phyloP scores from a whole-genome alignment of 1,140 invertebrate genomes.

The Drosophila equinoxialis region DNA sequence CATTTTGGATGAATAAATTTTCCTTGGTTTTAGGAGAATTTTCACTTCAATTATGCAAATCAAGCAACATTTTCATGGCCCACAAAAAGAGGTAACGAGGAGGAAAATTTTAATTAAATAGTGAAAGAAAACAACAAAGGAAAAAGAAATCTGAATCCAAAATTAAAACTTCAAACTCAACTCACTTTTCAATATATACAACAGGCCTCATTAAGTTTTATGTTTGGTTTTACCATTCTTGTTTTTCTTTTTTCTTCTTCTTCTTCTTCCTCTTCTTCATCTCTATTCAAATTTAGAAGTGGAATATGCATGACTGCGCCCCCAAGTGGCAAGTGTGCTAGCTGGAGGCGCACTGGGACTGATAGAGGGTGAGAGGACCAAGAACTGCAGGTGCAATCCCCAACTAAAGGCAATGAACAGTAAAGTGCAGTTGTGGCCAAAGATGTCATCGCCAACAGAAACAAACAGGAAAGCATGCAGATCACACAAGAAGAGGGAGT shows the following conservation, averaged over 20 bases:
- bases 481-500: background rate
- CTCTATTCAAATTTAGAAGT: constrained; percentile 72
- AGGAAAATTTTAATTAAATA: constrained; percentile 79
- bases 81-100: constrained; percentile 57
- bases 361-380: constrained; percentile 5
- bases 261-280: constrained; percentile 48
- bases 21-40: constrained; percentile 20
- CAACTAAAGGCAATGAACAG: constrained; percentile 70
- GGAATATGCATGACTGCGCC: constrained; percentile 51
- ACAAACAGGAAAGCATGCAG: constrained; percentile 15
- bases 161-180: background rate
- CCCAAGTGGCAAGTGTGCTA: constrained; percentile 1
- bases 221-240: constrained; percentile 48
- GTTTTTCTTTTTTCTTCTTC: constrained; percentile 32
- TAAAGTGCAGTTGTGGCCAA: constrained; percentile 57
- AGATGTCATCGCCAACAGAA: constrained; percentile 56
- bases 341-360: background rate
- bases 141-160: constrained; percentile 37
- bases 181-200: constrained; percentile 8
- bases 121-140: constrained; percentile 60
- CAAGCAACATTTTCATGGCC: constrained; percentile 64
- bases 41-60: constrained; percentile 69
- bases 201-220: constrained; percentile 73
- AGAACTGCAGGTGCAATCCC: constrained; percentile 54
- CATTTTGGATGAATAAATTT: constrained; percentile 27